Base-by-base conservation (phyloP, 2,797 vertebrate species). In the Numenius phaeopus region DNA sequence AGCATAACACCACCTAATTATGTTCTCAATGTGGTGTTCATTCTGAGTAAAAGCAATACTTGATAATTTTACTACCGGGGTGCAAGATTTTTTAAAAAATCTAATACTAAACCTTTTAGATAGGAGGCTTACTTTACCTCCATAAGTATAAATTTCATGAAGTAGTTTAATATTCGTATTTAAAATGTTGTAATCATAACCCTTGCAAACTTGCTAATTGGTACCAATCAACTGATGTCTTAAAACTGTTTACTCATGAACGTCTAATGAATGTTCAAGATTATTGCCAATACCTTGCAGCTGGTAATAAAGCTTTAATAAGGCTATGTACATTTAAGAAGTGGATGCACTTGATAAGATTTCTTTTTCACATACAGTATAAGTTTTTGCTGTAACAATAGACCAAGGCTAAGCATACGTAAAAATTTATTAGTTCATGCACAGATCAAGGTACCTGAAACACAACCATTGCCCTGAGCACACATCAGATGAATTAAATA, bases 291-390 rank as follows among this genome's bases (percentile, higher is more conserved):
- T 54, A 34, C 57, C 66, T 75, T 96, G 59, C 71, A 91, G 46
- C n/a, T 87, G n/a, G 32, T 57, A 89, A 91, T 66, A 94, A 92
- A 85, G 4, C n/a, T 37, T 94, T 93, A 69, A 78, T 89, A 44
- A 79, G n/a, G 17, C 7, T 71, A 39, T 21, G 30, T 46, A 29
- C 23, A 44, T 67, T 83, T 84, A 57, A 78, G 55, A 90, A 67
- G 18, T 57, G 9, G 39, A 54, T 67, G 44, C 23, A 61, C 14
- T 67, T 67, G 39, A 7, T 34, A 70, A 27, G 18, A 50, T 86
- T 80, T 73, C 18, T 70, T 76, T 83, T 86, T 71, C 76, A 52
- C 17, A 62, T 50, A 30, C 4, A 54, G 9, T 30, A 71, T 54
- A 29, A 30, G 7, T 46, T 89, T 82, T 90, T 71, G 3, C 69